Evolutionary conservation across 2,113 vertebrate species (phyloP).

Genomic region (Neolamprologus toae): DNA sequence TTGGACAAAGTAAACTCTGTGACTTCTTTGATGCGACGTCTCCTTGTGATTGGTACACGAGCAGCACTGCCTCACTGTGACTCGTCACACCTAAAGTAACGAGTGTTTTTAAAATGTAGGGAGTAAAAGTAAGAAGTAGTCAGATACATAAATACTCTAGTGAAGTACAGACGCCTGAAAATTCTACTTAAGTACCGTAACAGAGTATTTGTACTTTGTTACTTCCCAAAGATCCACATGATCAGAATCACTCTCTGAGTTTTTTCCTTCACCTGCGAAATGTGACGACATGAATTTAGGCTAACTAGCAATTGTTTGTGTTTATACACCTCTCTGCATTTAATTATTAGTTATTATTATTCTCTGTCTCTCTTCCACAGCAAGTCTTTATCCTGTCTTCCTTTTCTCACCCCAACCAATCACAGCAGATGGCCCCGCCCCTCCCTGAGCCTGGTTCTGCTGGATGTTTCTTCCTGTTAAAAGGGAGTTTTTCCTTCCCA

Average conservation of each 20-base stretch:
- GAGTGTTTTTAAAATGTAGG: background rate
- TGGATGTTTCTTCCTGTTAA: too few species aligned
- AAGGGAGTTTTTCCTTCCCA: too few species aligned
- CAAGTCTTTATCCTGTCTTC: background rate
- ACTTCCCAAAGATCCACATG: background rate
- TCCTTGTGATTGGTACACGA: background rate
- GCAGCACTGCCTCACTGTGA: background rate
- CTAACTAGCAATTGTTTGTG: background rate
- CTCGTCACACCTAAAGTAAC: background rate
- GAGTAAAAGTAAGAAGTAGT: background rate
- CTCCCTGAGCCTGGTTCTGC: too few species aligned
- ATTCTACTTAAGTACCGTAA: background rate
- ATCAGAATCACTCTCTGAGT: too few species aligned
- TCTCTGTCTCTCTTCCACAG: background rate
- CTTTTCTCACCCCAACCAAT: background rate
- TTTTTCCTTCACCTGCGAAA: background rate
- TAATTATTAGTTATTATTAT: accelerated
- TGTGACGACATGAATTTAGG: background rate
- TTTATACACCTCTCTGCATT: accelerated
- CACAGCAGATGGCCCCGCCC: background rate
- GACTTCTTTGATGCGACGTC: background rate
- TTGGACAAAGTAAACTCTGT: background rate
- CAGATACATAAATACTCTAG: accelerated
- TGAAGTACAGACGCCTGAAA: background rate
- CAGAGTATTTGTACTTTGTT: background rate